phyloP scores from a whole-genome alignment of 2,797 vertebrate genomes.

The Oophaga sylvatica region DNA sequence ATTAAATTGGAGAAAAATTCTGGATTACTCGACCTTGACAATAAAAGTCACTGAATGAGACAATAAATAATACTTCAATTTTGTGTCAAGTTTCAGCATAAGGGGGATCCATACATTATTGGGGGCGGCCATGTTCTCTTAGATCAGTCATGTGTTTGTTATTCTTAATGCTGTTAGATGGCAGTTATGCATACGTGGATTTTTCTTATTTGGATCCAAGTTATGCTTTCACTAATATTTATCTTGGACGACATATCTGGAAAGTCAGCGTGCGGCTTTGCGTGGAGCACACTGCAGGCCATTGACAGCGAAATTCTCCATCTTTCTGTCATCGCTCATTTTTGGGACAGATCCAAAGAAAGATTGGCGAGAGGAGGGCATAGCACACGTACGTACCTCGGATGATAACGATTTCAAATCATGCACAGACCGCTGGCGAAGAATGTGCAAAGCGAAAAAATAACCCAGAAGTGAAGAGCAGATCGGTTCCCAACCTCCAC shows the following conservation, averaged over 20 bases:
- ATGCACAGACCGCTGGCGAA: background rate
- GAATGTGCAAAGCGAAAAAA: background rate
- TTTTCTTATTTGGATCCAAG: slow-evolving; percentile 46
- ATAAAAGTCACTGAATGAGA: background rate
- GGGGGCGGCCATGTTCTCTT: background rate
- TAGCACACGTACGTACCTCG: background rate
- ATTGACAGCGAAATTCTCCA: slow-evolving; percentile 30
- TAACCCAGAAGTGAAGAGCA: no score
- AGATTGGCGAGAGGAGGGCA: background rate
- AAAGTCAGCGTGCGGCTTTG: slow-evolving; percentile 22
- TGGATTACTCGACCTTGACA: background rate
- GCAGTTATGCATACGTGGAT: slow-evolving; percentile 29
- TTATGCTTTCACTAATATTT: slow-evolving; percentile 49
- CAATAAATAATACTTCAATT: slow-evolving; percentile 33
- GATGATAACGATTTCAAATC: background rate
- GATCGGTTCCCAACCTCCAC: background rate
- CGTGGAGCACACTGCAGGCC: slow-evolving; percentile 35
- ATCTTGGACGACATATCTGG: slow-evolving; percentile 41
- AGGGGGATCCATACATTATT: slow-evolving; percentile 21
- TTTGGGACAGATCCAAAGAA: slow-evolving; percentile 1
- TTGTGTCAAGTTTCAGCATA: background rate
- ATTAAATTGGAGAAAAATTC: background rate
- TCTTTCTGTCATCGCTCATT: slow-evolving; percentile 25
- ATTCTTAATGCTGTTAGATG: slow-evolving; percentile 41
- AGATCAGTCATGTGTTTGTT: slow-evolving; percentile 37